These are phyloP conservation scores for Sebastes schlegelii DNA, from an alignment of 2,113 vertebrate species.

Conservation along the genomic window DNA sequence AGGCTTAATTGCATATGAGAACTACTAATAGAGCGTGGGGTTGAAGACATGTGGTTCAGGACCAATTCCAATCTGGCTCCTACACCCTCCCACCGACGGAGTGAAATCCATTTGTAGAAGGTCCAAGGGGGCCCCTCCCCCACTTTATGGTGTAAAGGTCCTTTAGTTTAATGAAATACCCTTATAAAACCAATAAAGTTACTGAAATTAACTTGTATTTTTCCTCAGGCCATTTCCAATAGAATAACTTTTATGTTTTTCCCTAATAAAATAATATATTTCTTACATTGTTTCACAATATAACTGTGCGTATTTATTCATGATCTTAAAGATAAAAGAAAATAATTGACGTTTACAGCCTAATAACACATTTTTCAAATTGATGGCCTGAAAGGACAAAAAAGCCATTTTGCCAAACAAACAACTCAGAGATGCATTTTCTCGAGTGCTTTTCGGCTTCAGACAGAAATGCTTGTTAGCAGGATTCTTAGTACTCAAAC, in stretches of 20 bases:
- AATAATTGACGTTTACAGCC: background rate
- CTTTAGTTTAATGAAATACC: conserved; percentile 25
- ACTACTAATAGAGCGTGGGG: background rate
- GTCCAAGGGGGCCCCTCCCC: no score
- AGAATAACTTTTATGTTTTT: background rate
- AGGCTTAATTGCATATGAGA: conserved; percentile 13
- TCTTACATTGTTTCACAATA: background rate
- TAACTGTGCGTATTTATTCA: background rate
- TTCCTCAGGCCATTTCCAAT: background rate
- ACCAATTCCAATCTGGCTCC: background rate
- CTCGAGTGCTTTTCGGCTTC: conserved; percentile 25
- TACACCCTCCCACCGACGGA: background rate
- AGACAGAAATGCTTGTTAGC: conserved; percentile 23
- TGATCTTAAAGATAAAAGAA: background rate
- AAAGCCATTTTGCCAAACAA: conserved; percentile 16
- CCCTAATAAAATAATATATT: background rate
- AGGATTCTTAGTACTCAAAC: conserved; percentile 38
- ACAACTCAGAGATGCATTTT: conserved; percentile 10
- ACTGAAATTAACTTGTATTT: conserved; percentile 3
- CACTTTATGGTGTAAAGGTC: no score
- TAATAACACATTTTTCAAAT: background rate
- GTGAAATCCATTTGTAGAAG: background rate
- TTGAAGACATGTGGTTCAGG: background rate
- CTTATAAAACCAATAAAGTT: conserved; percentile 7
- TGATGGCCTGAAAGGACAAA: background rate